These are phyloP conservation scores for Turritopsis rubra DNA, from an alignment of 30 jellyfish, hydroid and myxozoan species.

Conservation along the genomic window DNA sequence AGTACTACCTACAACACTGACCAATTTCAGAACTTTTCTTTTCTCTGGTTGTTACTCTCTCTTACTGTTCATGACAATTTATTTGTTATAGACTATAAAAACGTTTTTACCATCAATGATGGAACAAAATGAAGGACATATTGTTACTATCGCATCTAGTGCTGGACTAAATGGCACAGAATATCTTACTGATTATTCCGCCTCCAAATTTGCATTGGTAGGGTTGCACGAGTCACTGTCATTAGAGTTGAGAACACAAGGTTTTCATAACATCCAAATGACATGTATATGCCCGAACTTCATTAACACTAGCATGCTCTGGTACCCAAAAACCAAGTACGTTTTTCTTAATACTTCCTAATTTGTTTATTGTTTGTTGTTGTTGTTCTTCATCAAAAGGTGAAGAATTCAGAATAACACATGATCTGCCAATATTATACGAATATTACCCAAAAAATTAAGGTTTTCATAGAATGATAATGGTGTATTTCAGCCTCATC, in stretches of 20 bases:
- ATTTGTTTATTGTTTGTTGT: not conserved
- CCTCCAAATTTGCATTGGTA: not conserved
- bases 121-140: constrained; percentile 71
- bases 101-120: constrained; percentile 75
- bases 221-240: constrained; percentile 23
- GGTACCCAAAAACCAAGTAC: constrained; percentile 81
- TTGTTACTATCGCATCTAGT: constrained; percentile 66
- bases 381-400: too few relatives aligned
- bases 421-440: too few relatives aligned
- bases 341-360: not conserved
- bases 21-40: too few relatives aligned
- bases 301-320: constrained; percentile 74
- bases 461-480: too few relatives aligned
- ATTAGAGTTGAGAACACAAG: constrained; percentile 58
- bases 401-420: too few relatives aligned
- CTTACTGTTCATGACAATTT: too few relatives aligned
- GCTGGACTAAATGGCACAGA: constrained; percentile 78
- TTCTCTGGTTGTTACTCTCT: too few relatives aligned
- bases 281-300: constrained; percentile 68
- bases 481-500: too few relatives aligned
- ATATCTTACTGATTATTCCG: constrained; percentile 45
- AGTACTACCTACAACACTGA: too few relatives aligned
- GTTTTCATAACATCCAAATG: constrained; percentile 42
- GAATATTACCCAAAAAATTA: too few relatives aligned
- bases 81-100: constrained; percentile 47